Conservation (phyloP, 2,113 vertebrate species). For the Nettapus auritus region DNA sequence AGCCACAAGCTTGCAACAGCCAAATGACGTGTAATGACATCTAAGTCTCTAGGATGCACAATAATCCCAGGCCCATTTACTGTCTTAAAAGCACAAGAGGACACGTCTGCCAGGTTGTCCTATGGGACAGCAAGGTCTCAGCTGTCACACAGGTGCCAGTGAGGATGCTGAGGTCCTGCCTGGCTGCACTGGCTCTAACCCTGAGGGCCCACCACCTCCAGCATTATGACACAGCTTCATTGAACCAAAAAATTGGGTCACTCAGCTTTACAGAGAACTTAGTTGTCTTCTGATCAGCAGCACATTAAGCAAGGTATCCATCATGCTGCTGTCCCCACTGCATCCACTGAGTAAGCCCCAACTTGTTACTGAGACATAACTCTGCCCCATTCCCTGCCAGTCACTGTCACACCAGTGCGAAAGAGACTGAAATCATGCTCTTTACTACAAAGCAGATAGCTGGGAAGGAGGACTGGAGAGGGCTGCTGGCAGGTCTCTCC, state of each 20-base stretch:
- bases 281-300: background rate
- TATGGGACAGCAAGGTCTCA: accelerated
- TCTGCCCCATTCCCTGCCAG: background rate
- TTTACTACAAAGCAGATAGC: background rate
- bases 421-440: background rate
- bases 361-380: background rate
- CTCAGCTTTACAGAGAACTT: background rate
- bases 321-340: accelerated
- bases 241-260: background rate
- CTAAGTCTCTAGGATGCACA: background rate
- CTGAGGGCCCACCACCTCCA: background rate
- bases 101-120: background rate
- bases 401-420: accelerated
- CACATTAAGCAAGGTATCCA: background rate
- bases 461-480: background rate
- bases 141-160: accelerated
- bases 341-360: background rate
- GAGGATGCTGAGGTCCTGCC: accelerated
- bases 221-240: background rate
- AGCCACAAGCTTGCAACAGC: background rate
- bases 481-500: background rate
- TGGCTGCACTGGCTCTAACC: background rate
- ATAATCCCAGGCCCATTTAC: too few relatives aligned
- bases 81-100: background rate
- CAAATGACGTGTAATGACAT: too few relatives aligned